Evolutionary conservation across 2,797 vertebrate genomes (phyloP).

Genomic region (Muscicapa striata): DNA sequence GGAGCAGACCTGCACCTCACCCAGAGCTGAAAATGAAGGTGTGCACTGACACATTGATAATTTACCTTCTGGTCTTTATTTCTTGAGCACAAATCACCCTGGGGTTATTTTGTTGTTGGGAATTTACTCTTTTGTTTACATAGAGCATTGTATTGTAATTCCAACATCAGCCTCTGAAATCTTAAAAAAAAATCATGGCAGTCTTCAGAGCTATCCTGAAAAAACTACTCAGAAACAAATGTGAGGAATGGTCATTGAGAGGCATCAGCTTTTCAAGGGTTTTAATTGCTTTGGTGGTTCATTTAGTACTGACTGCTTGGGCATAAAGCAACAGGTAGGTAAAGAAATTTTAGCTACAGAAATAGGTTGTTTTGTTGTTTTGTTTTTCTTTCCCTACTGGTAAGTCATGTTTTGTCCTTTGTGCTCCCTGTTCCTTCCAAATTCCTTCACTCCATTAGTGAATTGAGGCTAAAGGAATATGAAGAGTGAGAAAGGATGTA

Average conservation of each 20-base stretch:
- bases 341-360: background rate
- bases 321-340: background rate
- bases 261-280: background rate
- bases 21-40: background rate
- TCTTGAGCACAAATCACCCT: background rate
- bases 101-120: rapidly evolving
- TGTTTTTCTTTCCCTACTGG: background rate
- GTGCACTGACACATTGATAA: background rate
- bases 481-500: background rate
- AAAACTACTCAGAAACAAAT: background rate
- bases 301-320: background rate
- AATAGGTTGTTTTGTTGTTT: background rate
- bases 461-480: background rate
- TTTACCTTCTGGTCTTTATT: background rate
- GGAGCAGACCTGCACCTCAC: background rate
- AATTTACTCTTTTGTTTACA: rapidly evolving
- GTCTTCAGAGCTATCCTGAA: background rate
- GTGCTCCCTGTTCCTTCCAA: background rate
- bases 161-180: background rate
- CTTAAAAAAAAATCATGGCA: rapidly evolving
- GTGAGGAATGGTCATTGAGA: background rate
- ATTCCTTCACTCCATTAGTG: background rate
- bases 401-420: background rate
- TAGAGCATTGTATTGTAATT: background rate
- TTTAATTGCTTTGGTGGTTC: background rate